Percentiles rank a stretch among this genome's conserved stretches.
These are phyloP conservation scores for Octomys mimax DNA, from an alignment of 2,797 vertebrate genomes.

Conservation along the genomic window DNA sequence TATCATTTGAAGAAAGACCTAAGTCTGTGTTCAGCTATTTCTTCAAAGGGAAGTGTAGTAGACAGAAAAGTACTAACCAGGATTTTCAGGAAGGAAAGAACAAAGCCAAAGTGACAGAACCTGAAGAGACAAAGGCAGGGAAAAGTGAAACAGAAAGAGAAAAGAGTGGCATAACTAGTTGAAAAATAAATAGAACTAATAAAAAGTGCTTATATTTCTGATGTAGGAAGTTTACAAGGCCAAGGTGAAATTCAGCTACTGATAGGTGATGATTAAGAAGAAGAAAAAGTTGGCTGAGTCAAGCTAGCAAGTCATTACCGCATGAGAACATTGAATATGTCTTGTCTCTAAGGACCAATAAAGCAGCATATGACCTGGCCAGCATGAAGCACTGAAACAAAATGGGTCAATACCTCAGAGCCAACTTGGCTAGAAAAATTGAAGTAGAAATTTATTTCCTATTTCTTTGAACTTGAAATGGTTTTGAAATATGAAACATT, in stretches of 20 bases:
- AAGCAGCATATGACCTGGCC: not conserved
- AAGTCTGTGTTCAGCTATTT: not conserved
- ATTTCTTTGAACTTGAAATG: constrained; percentile 23
- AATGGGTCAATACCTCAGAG: constrained; percentile 40
- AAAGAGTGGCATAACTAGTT: not conserved
- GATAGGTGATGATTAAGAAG: constrained; percentile 42
- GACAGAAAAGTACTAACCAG: not conserved
- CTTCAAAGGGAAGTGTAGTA: not conserved
- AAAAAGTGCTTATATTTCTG: constrained; percentile 30
- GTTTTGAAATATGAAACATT: constrained; percentile 36
- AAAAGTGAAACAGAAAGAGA: not conserved
- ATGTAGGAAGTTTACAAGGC: not conserved
- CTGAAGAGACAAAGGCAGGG: not conserved
- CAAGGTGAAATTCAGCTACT: constrained; percentile 6
- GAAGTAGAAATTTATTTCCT: constrained; percentile 37
- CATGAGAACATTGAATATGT: constrained; percentile 30
- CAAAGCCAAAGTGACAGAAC: not conserved
- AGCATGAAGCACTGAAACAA: not conserved
- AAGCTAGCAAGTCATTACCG: constrained; percentile 43
- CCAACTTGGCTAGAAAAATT: not conserved
- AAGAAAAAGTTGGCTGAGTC: constrained; percentile 40
- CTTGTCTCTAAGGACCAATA: constrained; percentile 62
- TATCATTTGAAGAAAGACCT: constrained; percentile 15
- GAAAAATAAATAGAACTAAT: not conserved
- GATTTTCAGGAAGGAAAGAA: not conserved